phyloP scores from a whole-genome alignment of 2,888 invertebrate species.

The Platycnemis pennipes region DNA sequence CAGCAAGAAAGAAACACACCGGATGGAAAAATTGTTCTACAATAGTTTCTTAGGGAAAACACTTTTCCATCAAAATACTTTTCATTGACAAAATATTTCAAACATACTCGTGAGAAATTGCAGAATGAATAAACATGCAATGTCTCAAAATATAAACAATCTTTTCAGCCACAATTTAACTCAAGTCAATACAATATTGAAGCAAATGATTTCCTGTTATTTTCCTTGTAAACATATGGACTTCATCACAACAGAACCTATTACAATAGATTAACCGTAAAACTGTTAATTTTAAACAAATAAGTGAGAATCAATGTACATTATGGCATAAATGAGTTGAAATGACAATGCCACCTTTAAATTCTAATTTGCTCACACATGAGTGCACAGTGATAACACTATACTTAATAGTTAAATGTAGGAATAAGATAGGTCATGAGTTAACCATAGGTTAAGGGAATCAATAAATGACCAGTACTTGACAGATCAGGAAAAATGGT shows the following conservation, averaged over 20 bases:
- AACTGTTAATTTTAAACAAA: neutral
- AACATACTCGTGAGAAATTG: neutral
- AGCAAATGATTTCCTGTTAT: neutral
- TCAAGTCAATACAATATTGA: neutral
- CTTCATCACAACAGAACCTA: neutral
- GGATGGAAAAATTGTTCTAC: constrained; percentile 67
- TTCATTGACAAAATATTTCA: neutral
- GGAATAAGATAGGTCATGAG: neutral
- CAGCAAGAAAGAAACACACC: constrained; percentile 67
- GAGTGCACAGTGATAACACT: neutral
- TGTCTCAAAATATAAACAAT: neutral
- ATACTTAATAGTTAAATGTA: neutral
- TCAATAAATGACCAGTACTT: neutral
- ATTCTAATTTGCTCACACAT: neutral
- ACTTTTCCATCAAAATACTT: neutral
- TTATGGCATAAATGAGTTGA: neutral
- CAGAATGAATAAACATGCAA: neutral
- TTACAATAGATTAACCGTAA: neutral
- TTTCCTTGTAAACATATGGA: neutral
- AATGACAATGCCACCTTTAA: neutral
- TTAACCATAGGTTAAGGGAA: neutral
- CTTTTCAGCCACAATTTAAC: constrained; percentile 28
- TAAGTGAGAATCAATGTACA: neutral
- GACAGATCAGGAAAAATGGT: neutral
- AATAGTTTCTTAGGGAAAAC: constrained; percentile 40